Base-by-base conservation (phyloP, 2,888 invertebrate species). In the Nycteola revayana region DNA sequence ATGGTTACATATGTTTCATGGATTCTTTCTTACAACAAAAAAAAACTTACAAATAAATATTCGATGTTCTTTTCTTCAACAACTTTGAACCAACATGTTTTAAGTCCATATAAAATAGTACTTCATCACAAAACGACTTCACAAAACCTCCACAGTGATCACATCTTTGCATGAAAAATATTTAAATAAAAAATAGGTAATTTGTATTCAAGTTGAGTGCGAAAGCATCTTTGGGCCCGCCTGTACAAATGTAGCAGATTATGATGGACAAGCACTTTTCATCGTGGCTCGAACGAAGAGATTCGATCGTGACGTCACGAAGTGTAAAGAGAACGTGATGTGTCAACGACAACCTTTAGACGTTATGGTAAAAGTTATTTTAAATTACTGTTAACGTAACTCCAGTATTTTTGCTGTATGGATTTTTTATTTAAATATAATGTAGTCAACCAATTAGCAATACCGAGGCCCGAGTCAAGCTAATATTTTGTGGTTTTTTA, bases 201-300 rank as follows among this genome's bases (percentile, higher is more conserved):
- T 60, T 40, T 46, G 53, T 60, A 58, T 58, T 60, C 57, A 47
- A 49, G 47, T 28, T 35, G 31, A 25, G 59, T 53, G 31, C 48
- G 35, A 44, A 42, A 49, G 49, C 53, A 50, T 48, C 55, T 51
- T 60, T 49, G 47, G 50, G 54, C 46, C 49, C 47, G 42, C 46
- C 53, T 48, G 45, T 48, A 61, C 56, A 62, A 62, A 70, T 64
- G 56, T 64, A 45, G 54, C 64, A 70, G 65, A 70, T 69, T 62
- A 58, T 66, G 69, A 69, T 58, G 65, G 71, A 66, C 69, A 57
- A 60, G 45, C 38, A 46, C 49, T 29, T 52, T 60, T 56, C 48
- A 50, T 40, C 56, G 56, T 47, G 28, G 34, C 48, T 59, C 50
- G 49, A 55, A 58, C 50, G 49, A 55, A 58, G 50, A 53, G 45